A percentile compares a stretch with the other conserved stretches of the same genome.
Conservation (phyloP, 2,797 vertebrate species). For the Momotus momota region DNA sequence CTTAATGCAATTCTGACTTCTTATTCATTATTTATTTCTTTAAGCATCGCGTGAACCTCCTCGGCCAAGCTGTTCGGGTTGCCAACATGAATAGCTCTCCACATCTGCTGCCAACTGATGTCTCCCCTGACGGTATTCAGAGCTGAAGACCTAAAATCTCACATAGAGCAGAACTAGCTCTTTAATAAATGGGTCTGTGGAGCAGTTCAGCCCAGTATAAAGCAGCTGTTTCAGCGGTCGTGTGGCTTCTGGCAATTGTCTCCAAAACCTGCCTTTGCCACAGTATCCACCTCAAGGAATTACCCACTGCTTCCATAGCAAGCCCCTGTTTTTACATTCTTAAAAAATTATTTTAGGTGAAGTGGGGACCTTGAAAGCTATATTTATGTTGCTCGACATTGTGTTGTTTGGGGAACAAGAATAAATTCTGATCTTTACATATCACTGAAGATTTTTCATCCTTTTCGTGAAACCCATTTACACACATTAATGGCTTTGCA, state of each 20-base stretch:
- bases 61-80: slow-evolving; percentile 24
- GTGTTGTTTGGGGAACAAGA: neutral
- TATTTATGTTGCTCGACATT: neutral
- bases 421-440: neutral
- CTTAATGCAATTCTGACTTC: neutral
- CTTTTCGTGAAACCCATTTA: neutral
- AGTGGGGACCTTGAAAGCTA: neutral
- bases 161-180: slow-evolving; percentile 5
- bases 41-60: neutral
- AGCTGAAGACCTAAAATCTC: slow-evolving; percentile 45
- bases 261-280: neutral
- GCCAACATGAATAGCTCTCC: slow-evolving; percentile 47
- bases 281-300: neutral
- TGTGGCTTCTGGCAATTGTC: neutral
- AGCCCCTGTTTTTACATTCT: neutral
- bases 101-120: slow-evolving; percentile 62
- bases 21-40: slow-evolving; percentile 24
- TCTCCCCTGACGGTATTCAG: neutral
- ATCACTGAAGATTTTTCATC: neutral
- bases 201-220: neutral
- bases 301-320: neutral
- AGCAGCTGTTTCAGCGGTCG: neutral
- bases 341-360: neutral
- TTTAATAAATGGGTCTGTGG: slow-evolving; percentile 17
- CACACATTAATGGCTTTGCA: neutral